A percentile compares a stretch with the other conserved stretches of the same genome.
Conservation (phyloP, 2,113 vertebrate genomes). For the Saccopteryx bilineata region DNA sequence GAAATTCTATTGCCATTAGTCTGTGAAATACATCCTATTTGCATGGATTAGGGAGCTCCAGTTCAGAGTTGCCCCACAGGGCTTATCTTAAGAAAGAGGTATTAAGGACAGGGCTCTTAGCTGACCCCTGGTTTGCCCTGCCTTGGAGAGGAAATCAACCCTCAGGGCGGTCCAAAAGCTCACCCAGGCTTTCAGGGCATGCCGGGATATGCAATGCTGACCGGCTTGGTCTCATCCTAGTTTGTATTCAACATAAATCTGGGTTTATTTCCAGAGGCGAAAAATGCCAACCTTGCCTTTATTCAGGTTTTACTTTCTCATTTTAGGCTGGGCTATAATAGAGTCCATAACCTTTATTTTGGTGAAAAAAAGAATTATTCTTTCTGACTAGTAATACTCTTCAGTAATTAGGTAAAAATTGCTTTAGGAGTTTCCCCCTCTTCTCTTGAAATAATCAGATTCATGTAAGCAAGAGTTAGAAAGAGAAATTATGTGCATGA, state of each 20-base stretch:
- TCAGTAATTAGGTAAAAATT: background rate
- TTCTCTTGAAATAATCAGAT: background rate
- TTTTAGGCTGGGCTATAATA: background rate
- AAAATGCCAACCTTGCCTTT: constrained; percentile 13
- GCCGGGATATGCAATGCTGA: background rate
- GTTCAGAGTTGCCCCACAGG: background rate
- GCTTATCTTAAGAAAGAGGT: background rate
- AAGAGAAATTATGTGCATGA: background rate
- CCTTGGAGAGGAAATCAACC: background rate
- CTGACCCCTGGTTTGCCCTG: background rate
- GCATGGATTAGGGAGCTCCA: background rate
- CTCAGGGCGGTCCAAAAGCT: background rate
- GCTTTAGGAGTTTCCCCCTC: background rate
- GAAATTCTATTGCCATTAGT: background rate
- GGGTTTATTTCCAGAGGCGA: constrained; percentile 39
- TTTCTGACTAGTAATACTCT: background rate
- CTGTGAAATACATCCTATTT: constrained; percentile 13
- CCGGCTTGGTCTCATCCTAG: background rate
- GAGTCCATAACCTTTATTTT: constrained; percentile 22
- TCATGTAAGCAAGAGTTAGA: background rate
- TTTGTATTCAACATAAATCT: background rate
- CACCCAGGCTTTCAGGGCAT: constrained; percentile 15
- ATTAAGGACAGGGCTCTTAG: constrained; percentile 19
- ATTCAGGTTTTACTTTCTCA: background rate
- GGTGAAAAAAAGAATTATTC: background rate